These are phyloP conservation scores for Furnarius figulus DNA, from an alignment of 2,113 vertebrate species.

Conservation along the genomic window DNA sequence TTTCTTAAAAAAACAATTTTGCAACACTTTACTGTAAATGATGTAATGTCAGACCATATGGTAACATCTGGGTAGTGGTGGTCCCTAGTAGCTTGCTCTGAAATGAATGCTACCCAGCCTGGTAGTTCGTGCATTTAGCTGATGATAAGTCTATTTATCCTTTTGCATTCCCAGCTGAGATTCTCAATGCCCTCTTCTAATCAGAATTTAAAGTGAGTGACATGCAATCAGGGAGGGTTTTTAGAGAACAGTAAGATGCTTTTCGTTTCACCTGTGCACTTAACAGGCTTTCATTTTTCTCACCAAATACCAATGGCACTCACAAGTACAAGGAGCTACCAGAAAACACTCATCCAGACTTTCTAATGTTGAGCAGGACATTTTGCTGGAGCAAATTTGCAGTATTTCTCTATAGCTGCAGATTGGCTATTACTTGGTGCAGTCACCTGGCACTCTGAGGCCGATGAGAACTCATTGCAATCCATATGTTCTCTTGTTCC, in stretches of 20 bases:
- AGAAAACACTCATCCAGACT: neutral
- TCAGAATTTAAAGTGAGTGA: slow-evolving; percentile 43
- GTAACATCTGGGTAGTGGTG: neutral
- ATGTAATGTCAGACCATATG: neutral
- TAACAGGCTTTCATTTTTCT: neutral
- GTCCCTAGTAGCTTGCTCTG: neutral
- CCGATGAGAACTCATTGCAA: neutral
- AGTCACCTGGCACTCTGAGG: neutral
- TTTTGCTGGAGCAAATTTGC: neutral
- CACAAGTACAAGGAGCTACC: neutral
- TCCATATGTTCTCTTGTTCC: neutral
- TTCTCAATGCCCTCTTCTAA: slow-evolving; percentile 24
- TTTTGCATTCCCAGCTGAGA: slow-evolving; percentile 12
- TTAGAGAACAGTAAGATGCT: slow-evolving; percentile 23
- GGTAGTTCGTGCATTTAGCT: neutral
- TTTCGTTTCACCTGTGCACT: neutral
- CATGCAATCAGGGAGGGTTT: slow-evolving; percentile 44
- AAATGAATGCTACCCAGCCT: neutral
- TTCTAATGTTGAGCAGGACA: neutral
- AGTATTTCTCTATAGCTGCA: slow-evolving; percentile 1
- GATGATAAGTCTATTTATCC: slow-evolving; percentile 23
- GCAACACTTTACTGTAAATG: neutral
- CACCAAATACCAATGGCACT: neutral
- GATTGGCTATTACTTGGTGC: neutral
- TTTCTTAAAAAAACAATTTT: neutral